Percentiles rank a stretch among this genome's conserved stretches.
Evolutionary conservation across 2,113 vertebrate genomes (phyloP).

Genomic region (Channa argus): DNA sequence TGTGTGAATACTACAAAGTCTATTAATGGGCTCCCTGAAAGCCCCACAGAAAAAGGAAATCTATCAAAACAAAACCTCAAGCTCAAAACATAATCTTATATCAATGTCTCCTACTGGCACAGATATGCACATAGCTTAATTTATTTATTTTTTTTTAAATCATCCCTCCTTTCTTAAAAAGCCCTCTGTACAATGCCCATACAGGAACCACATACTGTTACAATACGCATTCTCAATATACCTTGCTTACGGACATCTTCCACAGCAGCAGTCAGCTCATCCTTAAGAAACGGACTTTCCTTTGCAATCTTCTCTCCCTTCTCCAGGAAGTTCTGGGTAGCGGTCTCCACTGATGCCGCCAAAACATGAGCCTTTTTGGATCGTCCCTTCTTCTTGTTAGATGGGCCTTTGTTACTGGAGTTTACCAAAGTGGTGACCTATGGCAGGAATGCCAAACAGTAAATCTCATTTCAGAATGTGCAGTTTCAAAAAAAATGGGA

Average conservation of each 20-base stretch:
- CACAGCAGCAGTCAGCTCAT: constrained; percentile 95
- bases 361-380: constrained; percentile 99
- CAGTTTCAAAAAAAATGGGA: background rate
- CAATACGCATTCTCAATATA: constrained; percentile 71
- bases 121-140: constrained; percentile 51
- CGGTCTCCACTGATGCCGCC: constrained; percentile 97
- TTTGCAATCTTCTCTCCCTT: constrained; percentile 99
- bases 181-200: constrained; percentile 19
- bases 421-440: constrained; percentile 98
- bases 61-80: too few species aligned
- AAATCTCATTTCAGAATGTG: background rate
- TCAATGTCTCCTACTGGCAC: constrained; percentile 33
- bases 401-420: constrained; percentile 97
- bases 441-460: background rate
- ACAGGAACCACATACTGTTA: constrained; percentile 25
- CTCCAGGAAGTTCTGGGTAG: constrained; percentile 98
- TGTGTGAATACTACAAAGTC: constrained; percentile 22
- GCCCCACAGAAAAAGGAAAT: constrained; percentile 18
- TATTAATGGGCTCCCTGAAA: constrained; percentile 39
- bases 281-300: constrained; percentile 97
- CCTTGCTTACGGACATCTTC: constrained; percentile 99
- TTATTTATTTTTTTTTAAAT: constrained; percentile 67
- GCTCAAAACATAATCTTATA: constrained; percentile 45
- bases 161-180: constrained; percentile 41
- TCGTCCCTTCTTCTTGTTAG: constrained; percentile 98